phyloP scores from a whole-genome alignment of 2,888 invertebrate genomes.

The Drosophila rubida region DNA sequence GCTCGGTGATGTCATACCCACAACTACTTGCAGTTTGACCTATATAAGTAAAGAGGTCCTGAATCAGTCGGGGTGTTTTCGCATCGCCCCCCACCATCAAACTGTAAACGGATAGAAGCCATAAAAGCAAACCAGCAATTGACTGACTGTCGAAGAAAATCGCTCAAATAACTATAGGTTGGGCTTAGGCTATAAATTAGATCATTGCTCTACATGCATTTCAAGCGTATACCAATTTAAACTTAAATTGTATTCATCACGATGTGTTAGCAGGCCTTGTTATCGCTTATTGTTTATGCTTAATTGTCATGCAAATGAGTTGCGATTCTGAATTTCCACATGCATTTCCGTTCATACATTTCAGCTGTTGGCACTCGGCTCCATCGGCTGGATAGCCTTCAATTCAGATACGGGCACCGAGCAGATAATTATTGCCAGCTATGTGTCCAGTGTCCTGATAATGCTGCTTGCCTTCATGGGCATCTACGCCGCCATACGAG shows the following conservation, averaged over 20 bases:
- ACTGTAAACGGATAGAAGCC: slow-evolving; percentile 9
- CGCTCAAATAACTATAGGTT: slow-evolving; percentile 10
- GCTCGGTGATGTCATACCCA: slow-evolving; percentile 68
- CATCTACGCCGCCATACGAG: slow-evolving; percentile 94
- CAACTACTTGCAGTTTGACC: slow-evolving; percentile 63
- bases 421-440: slow-evolving; percentile 67
- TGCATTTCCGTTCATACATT: slow-evolving; percentile 44
- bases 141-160: slow-evolving; percentile 10
- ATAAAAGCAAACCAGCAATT: slow-evolving; percentile 35
- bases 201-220: slow-evolving; percentile 33
- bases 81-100: slow-evolving; percentile 3
- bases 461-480: slow-evolving; percentile 88
- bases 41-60: slow-evolving; percentile 46
- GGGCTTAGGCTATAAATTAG: slow-evolving; percentile 14
- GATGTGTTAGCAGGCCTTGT: slow-evolving; percentile 17
- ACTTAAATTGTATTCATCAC: slow-evolving; percentile 16
- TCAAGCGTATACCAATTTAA: slow-evolving; percentile 12
- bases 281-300: slow-evolving; percentile 19
- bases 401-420: slow-evolving; percentile 64
- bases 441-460: slow-evolving; percentile 66
- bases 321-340: neutral
- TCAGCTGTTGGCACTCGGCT: slow-evolving; percentile 71
- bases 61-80: slow-evolving; percentile 42
- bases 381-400: slow-evolving; percentile 68
- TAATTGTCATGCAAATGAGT: slow-evolving; percentile 34